These are phyloP conservation scores for Neoniphon sammara DNA, from an alignment of 2,797 vertebrate species.

Conservation along the genomic window DNA sequence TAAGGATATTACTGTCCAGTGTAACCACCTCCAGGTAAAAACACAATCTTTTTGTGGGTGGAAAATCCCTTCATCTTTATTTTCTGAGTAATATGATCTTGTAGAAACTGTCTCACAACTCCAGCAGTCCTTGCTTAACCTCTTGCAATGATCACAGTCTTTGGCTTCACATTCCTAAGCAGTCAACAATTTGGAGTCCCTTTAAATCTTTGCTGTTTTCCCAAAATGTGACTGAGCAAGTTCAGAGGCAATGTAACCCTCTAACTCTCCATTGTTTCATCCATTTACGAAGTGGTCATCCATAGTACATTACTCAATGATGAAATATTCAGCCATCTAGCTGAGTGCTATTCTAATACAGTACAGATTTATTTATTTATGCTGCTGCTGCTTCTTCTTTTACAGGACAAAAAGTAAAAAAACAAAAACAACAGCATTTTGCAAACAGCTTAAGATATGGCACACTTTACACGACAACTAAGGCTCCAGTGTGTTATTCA, in stretches of 20 bases:
- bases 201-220: constrained; percentile 14
- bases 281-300: constrained; percentile 27
- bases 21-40: constrained; percentile 6
- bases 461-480: constrained; percentile 21
- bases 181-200: neutral
- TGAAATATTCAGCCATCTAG: constrained; percentile 75
- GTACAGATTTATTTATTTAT: constrained; percentile 75
- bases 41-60: neutral
- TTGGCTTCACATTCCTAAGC: constrained; percentile 15
- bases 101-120: neutral
- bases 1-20: constrained; percentile 36
- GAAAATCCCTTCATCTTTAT: constrained; percentile 26
- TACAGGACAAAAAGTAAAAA: constrained; percentile 42
- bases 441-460: constrained; percentile 2
- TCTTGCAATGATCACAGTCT: constrained; percentile 1
- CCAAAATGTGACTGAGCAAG: constrained; percentile 5
- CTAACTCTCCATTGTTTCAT: constrained; percentile 46
- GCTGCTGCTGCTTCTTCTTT: constrained; percentile 44
- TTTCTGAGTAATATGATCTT: constrained; percentile 15
- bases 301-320: constrained; percentile 63
- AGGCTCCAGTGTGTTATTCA: constrained; percentile 3
- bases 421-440: constrained; percentile 49
- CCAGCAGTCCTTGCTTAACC: constrained; percentile 5
- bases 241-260: constrained; percentile 28
- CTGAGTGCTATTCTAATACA: constrained; percentile 71